These are phyloP conservation scores for Drosophila sproati DNA, from an alignment of 1,140 invertebrate genomes.

Conservation along the genomic window DNA sequence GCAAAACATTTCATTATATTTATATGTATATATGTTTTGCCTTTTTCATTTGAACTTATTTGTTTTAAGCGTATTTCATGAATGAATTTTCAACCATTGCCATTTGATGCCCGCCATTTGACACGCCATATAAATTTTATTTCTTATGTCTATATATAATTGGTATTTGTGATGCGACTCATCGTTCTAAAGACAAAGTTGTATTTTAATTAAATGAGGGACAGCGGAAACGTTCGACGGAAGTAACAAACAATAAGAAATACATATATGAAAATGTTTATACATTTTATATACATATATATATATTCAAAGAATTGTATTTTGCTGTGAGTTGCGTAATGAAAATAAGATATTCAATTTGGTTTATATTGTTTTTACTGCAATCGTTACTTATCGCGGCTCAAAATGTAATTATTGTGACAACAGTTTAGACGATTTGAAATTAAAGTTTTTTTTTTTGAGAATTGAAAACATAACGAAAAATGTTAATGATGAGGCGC, in stretches of 20 bases:
- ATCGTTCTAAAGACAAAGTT: constrained; percentile 10
- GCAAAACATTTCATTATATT: constrained; percentile 55
- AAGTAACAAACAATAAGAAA: constrained; percentile 25
- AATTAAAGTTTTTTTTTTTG: no score
- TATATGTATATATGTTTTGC: constrained; percentile 13
- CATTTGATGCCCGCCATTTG: constrained; percentile 44
- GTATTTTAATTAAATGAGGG: constrained; percentile 15
- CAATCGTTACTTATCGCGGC: not conserved
- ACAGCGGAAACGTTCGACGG: constrained; percentile 16
- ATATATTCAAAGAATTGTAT: not conserved
- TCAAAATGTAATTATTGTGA: no score
- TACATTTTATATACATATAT: not conserved
- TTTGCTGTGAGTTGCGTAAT: not conserved
- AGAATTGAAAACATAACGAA: no score
- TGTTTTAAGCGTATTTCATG: constrained; percentile 58
- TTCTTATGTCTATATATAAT: constrained; percentile 1
- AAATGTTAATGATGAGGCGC: no score
- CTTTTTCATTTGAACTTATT: constrained; percentile 23
- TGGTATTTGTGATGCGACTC: not conserved
- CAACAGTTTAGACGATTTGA: no score
- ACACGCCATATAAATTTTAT: constrained; percentile 30
- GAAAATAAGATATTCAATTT: not conserved
- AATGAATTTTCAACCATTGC: constrained; percentile 53
- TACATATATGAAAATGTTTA: constrained; percentile 2
- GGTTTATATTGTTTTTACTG: not conserved